A percentile compares a stretch with the other conserved stretches of the same genome.
phyloP scores from a whole-genome alignment of 2,888 invertebrate species.

The Protodeltote pygarga region DNA sequence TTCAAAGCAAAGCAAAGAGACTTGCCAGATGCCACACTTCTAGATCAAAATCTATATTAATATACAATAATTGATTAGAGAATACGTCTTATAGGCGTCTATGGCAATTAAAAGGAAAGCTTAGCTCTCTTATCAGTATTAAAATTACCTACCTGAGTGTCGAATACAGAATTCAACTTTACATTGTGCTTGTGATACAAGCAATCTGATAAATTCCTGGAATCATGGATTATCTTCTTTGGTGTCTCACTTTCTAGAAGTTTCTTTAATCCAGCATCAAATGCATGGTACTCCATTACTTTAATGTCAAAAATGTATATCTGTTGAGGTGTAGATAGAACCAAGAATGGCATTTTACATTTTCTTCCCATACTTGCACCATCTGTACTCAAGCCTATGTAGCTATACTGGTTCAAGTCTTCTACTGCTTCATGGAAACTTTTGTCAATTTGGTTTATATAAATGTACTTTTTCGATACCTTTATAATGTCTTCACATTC shows the following conservation, averaged over 20 bases:
- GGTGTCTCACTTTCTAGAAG: conserved; percentile 76
- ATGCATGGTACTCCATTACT: conserved; percentile 81
- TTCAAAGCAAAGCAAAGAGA: too few species aligned
- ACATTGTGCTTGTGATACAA: conserved; percentile 87
- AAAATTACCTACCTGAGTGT: conserved; percentile 87
- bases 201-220: conserved; percentile 86
- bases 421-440: conserved; percentile 75
- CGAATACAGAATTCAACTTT: conserved; percentile 86
- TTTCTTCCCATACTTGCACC: conserved; percentile 83
- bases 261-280: conserved; percentile 81
- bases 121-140: too few species aligned
- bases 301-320: conserved; percentile 84
- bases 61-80: too few species aligned
- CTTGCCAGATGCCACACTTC: too few species aligned
- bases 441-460: conserved; percentile 81
- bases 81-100: too few species aligned
- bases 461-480: conserved; percentile 75
- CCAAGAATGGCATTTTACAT: conserved; percentile 81
- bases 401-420: conserved; percentile 70
- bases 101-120: too few species aligned
- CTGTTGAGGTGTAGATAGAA: conserved; percentile 76
- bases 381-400: conserved; percentile 76
- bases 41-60: too few species aligned
- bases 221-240: conserved; percentile 88
- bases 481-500: conserved; percentile 78